Evolutionary conservation across 2,888 invertebrate species (phyloP).

Genomic region (Lasioglossum calceatum): DNA sequence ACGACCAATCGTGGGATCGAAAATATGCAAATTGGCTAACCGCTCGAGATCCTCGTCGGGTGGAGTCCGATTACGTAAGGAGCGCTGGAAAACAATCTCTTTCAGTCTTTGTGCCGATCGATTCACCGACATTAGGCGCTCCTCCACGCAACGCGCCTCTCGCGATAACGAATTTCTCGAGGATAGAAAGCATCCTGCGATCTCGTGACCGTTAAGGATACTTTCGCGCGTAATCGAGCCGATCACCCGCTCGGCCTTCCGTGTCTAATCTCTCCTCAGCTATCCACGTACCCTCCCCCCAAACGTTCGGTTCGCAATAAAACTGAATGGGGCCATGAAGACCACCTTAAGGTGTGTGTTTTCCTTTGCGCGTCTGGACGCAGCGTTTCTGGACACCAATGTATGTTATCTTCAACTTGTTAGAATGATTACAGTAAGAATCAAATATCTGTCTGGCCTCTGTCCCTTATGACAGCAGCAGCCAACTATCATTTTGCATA

Average conservation of each 20-base stretch:
- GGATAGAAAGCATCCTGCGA: slow-evolving; percentile 21
- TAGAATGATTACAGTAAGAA: too few species aligned
- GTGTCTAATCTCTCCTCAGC: neutral
- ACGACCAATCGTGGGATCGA: slow-evolving; percentile 51
- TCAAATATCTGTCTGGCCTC: too few species aligned
- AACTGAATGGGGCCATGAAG: neutral
- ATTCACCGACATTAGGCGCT: slow-evolving; percentile 62
- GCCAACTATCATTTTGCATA: too few species aligned
- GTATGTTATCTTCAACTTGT: too few species aligned
- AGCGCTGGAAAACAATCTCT: slow-evolving; percentile 71
- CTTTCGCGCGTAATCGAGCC: slow-evolving; percentile 25
- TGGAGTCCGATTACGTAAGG: slow-evolving; percentile 72
- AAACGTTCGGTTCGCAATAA: neutral
- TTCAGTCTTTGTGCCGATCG: slow-evolving; percentile 52
- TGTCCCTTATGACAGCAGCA: too few species aligned
- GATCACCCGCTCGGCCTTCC: neutral
- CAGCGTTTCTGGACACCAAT: too few species aligned
- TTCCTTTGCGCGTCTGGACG: too few species aligned
- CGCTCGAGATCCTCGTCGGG: slow-evolving; percentile 27
- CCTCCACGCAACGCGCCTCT: slow-evolving; percentile 50
- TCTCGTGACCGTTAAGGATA: slow-evolving; percentile 22
- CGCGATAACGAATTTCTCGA: slow-evolving; percentile 61
- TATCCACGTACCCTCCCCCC: neutral
- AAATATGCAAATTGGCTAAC: slow-evolving; percentile 71
- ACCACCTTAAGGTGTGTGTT: neutral